These are phyloP conservation scores for Brachionus asplanchnoidis DNA, from an alignment of 1,140 invertebrate species.

Conservation along the genomic window DNA sequence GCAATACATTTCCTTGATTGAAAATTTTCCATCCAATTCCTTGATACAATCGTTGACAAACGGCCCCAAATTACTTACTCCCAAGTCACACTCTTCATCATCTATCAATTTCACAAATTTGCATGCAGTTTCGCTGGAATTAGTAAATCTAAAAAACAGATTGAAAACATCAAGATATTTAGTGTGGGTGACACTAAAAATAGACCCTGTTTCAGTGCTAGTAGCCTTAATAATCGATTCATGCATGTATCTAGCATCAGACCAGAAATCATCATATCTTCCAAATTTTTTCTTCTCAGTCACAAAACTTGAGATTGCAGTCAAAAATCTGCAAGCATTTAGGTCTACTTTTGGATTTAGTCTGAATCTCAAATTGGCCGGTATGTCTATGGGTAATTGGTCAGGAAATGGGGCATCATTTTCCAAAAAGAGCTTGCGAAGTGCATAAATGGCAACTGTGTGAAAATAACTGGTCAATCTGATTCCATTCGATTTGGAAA, in stretches of 20 bases:
- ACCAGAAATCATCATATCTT: constrained; percentile 20
- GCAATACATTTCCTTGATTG: constrained; percentile 17
- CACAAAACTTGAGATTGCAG: background rate
- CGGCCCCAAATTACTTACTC: background rate
- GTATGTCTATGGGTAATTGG: background rate
- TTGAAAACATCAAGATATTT: background rate
- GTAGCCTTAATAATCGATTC: background rate
- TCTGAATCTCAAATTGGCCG: background rate
- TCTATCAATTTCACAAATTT: background rate
- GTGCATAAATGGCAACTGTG: background rate
- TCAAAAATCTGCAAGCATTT: background rate
- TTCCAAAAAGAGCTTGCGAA: background rate
- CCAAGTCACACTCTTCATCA: background rate
- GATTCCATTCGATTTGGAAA: background rate
- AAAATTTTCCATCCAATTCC: background rate
- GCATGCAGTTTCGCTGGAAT: background rate
- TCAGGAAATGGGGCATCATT: background rate
- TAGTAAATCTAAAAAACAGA: background rate
- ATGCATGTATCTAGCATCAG: background rate
- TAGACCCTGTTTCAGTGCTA: background rate
- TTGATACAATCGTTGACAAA: background rate
- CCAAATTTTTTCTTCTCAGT: constrained; percentile 21
- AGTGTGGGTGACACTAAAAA: background rate
- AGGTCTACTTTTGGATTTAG: background rate
- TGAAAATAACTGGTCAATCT: background rate